phyloP scores from a whole-genome alignment of 2,113 vertebrate species.

The Chlamydotis undulata region DNA sequence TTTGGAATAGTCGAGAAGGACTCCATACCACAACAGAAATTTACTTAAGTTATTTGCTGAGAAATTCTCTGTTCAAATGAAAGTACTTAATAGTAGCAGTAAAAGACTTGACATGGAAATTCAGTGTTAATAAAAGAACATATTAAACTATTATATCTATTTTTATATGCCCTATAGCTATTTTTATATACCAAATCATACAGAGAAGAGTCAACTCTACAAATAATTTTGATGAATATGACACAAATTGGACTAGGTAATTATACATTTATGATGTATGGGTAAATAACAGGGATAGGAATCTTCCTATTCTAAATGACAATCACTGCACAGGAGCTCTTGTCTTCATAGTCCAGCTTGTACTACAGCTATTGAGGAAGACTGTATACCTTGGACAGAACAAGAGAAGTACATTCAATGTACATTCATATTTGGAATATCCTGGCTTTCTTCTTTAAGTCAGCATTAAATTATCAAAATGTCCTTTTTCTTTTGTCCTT shows the following conservation, averaged over 20 bases:
- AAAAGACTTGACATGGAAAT: not conserved
- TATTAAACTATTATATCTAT: not conserved
- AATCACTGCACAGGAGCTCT: not conserved
- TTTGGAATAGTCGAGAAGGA: not conserved
- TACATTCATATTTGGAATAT: not conserved
- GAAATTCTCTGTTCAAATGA: not conserved
- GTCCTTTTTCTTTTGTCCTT: fast-evolving
- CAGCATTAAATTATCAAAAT: not conserved
- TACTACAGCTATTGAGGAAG: not conserved
- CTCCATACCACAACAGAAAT: not conserved
- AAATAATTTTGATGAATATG: not conserved
- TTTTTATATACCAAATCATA: not conserved
- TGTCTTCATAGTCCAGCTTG: not conserved
- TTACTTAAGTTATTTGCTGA: not conserved
- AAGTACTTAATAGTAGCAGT: not conserved
- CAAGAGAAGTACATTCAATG: not conserved
- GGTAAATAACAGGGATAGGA: not conserved
- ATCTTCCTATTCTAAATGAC: not conserved
- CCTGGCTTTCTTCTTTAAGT: not conserved
- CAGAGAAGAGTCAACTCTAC: not conserved
- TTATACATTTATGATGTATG: not conserved
- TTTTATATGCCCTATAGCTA: not conserved
- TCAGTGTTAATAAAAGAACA: not conserved
- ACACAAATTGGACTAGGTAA: not conserved
- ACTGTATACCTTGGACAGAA: not conserved